Conservation (phyloP, 2,113 vertebrate genomes). For the Peromyscus leucopus region DNA sequence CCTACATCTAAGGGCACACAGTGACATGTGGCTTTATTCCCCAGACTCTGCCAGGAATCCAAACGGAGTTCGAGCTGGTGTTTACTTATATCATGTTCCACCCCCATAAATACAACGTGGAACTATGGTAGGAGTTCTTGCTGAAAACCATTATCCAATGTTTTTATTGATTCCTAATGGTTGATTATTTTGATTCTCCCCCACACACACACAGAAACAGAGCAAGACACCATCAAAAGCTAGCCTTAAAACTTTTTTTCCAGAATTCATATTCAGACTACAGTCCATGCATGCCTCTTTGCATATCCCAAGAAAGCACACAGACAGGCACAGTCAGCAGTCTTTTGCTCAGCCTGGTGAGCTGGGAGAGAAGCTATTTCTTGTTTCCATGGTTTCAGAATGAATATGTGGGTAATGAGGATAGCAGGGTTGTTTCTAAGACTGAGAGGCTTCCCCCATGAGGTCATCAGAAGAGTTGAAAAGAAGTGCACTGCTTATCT, state of each 20-base stretch:
- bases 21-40: neutral
- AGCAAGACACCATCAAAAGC: neutral
- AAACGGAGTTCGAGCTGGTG: neutral
- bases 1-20: neutral
- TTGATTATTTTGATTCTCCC: neutral
- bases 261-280: neutral
- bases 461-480: neutral
- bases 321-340: too few relatives aligned
- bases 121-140: neutral
- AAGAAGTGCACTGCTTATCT: neutral
- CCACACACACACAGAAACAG: neutral
- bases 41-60: neutral
- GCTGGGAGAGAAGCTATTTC: neutral
- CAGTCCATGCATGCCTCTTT: neutral
- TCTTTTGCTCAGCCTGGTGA: neutral
- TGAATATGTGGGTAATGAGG: neutral
- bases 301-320: neutral
- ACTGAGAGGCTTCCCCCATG: neutral
- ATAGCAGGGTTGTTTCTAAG: neutral
- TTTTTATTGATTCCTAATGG: neutral
- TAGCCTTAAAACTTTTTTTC: neutral
- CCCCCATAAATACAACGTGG: neutral
- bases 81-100: neutral
- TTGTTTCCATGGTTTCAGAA: neutral
- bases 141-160: neutral